A percentile compares a stretch with the other conserved stretches of the same genome.
Evolutionary conservation across 23 tunicate species (phyloP).

Genomic region (Halocynthia roretzi): DNA sequence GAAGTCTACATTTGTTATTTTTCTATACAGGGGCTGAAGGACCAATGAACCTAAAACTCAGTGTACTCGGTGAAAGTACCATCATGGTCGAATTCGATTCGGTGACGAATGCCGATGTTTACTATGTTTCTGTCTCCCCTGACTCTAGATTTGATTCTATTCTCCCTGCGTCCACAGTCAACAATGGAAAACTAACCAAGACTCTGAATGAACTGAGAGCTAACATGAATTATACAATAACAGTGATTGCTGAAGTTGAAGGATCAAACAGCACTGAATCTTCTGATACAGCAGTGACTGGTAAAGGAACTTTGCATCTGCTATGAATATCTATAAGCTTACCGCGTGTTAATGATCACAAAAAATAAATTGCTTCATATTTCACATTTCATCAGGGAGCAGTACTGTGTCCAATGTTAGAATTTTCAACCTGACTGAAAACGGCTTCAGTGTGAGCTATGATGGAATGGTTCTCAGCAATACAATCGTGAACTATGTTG

Average conservation of each 20-base stretch:
- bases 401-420: conserved; percentile 5
- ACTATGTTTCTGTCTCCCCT: neutral
- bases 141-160: neutral
- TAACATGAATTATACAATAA: neutral
- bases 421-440: conserved; percentile 13
- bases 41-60: conserved; percentile 1
- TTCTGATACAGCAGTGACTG: conserved; percentile 7
- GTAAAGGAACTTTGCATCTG: neutral
- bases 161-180: neutral
- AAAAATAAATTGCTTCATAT: too few relatives aligned
- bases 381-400: neutral
- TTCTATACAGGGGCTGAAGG: conserved; percentile 17
- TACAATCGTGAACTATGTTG: conserved; percentile 9
- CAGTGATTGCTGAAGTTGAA: conserved; percentile 14
- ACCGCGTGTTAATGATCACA: too few relatives aligned
- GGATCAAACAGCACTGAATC: conserved; percentile 19
- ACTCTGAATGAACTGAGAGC: conserved; percentile 9
- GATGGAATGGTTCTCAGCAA: neutral
- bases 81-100: neutral
- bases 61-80: neutral
- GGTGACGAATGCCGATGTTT: conserved; percentile 3
- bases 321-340: too few relatives aligned
- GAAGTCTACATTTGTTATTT: neutral
- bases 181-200: conserved; percentile 8
- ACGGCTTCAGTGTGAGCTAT: conserved; percentile 13